Evolutionary conservation across 2,888 invertebrate genomes (phyloP).

Genomic region (Pseudococcus longispinus): DNA sequence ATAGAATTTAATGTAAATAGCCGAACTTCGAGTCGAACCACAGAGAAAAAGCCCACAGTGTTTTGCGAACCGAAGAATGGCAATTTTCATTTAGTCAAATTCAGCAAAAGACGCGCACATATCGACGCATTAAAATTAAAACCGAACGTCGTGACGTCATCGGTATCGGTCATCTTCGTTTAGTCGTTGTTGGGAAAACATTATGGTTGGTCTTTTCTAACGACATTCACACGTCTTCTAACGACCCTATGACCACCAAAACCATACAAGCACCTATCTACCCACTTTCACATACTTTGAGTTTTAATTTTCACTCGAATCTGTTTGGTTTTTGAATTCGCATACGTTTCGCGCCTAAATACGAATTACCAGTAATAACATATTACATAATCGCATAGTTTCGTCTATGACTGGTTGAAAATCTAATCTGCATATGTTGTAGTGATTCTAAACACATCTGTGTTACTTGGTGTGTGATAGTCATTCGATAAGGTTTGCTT

Average conservation of each 20-base stretch:
- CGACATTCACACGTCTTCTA: no score
- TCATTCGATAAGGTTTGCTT: not conserved
- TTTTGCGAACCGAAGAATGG: not conserved
- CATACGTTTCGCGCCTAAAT: not conserved
- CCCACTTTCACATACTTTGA: not conserved
- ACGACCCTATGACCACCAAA: no score
- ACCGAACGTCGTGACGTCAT: not conserved
- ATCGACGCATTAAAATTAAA: not conserved
- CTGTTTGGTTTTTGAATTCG: not conserved
- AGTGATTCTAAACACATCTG: not conserved
- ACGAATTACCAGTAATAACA: not conserved
- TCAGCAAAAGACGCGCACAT: not conserved
- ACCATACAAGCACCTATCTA: no score
- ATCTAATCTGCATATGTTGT: not conserved
- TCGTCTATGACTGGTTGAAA: not conserved
- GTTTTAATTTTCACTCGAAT: not conserved
- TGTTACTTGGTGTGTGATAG: not conserved
- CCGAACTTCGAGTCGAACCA: not conserved
- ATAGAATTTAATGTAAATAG: slow-evolving; percentile 15
- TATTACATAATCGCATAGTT: not conserved
- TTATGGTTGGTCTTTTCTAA: no score
- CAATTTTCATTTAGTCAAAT: not conserved
- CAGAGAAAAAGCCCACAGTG: not conserved
- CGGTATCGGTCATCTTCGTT: not conserved
- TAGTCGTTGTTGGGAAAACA: not conserved